A percentile compares a stretch with the other conserved stretches of the same genome.
These are phyloP conservation scores for Luperina nickerlii DNA, from an alignment of 2,888 invertebrate genomes.

Conservation along the genomic window DNA sequence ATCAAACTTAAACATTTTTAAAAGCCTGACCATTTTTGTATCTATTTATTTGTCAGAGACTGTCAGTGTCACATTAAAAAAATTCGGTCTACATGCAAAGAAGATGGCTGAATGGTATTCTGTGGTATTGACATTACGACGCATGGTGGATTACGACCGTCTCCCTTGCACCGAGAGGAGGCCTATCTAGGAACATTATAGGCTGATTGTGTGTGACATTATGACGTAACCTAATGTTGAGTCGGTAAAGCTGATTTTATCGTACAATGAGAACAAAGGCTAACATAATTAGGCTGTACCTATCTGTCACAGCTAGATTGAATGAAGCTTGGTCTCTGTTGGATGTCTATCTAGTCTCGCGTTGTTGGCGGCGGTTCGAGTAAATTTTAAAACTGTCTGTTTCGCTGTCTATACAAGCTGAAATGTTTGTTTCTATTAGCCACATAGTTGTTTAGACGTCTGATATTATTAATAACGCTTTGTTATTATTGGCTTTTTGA, in stretches of 20 bases:
- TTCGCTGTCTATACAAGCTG: slow-evolving; percentile 10
- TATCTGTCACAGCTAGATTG: neutral
- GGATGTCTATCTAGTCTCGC: neutral
- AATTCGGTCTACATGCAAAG: neutral
- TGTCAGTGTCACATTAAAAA: neutral
- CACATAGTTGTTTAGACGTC: slow-evolving; percentile 38
- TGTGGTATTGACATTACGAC: neutral
- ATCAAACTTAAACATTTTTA: neutral
- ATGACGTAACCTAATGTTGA: neutral
- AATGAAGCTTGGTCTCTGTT: slow-evolving; percentile 1
- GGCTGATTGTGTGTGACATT: neutral
- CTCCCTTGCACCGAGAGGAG: too few relatives aligned
- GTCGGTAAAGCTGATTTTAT: neutral
- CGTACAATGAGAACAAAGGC: neutral
- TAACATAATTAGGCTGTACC: neutral
- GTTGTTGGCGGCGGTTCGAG: neutral
- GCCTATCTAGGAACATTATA: neutral
- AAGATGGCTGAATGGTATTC: neutral
- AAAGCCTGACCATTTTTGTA: neutral
- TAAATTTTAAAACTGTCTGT: slow-evolving; percentile 32
- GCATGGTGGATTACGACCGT: too few relatives aligned
- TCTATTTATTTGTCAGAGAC: neutral
- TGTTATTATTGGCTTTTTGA: slow-evolving; percentile 38
- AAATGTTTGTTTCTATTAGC: slow-evolving; percentile 52
- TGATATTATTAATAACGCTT: slow-evolving; percentile 39